Evolutionary conservation across 2,113 vertebrate genomes (phyloP), one percentile per base, ranked within the genome.

Genomic region (Phasianus colchicus): DNA sequence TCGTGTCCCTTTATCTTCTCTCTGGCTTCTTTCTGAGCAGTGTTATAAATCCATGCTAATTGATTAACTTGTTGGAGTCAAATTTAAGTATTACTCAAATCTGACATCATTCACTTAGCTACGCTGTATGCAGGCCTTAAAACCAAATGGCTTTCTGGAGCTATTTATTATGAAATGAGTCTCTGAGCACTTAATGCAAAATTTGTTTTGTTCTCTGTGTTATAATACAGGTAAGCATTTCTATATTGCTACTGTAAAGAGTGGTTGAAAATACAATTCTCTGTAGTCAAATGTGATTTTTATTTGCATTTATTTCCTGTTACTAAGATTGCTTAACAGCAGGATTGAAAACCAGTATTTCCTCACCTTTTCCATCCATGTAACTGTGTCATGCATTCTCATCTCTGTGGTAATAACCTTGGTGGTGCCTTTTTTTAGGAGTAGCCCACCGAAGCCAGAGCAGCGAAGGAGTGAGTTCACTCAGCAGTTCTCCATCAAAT

Each of bases 401-500:
- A 55, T 52, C 60, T 79, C 76, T 47, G 2, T 14, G 42, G 65
- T 45, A 79, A 77, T 89, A 69, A 86, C 64, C 36, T 40, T 88
- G 36, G 38, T 83, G 71, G 2, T 92, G 72, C 96, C 52, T 98
- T 88, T 93, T 86, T 79, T n/a, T 94, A 99, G 99, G 99, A 95
- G 99, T 99, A 92, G 98, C 98, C 55, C 99, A 99, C 94, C 98
- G 99, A 82, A 99, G 99, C 98, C 99, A 99, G 98, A 99, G 99
- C 98, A 99, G 99, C 8, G 99, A 99, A 97, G 99, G 99, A 48
- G 99, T 99, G 96, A 99, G 99, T 97, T 99, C 99, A 69, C 99
- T 99, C 92, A 99, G 99, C 98, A 99, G 99, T 97, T 99, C 99
- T 29, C 99, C 99, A 45, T 99, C 99, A 63, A 99, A 99, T 97